A percentile compares a stretch with the other conserved stretches of the same genome.
Evolutionary conservation across 2,113 vertebrate genomes (phyloP).

Genomic region (Mustelus asterias): DNA sequence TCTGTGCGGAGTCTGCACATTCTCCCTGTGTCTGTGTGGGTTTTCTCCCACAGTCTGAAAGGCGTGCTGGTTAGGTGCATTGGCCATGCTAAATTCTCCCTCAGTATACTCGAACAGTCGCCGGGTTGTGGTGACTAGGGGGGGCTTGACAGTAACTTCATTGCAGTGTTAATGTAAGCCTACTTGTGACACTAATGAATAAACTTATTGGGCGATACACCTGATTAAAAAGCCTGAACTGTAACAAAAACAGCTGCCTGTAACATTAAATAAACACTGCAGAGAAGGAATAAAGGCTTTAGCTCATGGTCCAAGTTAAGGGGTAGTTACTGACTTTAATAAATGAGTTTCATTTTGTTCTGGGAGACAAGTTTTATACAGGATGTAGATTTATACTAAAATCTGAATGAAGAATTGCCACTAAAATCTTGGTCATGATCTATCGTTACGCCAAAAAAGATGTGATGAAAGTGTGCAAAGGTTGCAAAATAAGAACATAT

Average conservation of each 20-base stretch:
- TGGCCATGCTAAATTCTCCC: no score
- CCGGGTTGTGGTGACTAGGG: no score
- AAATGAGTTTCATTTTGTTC: slow-evolving; percentile 31
- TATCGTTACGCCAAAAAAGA: neutral
- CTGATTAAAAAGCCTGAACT: neutral
- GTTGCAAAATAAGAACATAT: neutral
- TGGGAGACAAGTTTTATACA: slow-evolving; percentile 19
- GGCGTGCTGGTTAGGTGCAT: no score
- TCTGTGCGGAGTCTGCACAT: no score
- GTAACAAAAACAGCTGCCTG: neutral
- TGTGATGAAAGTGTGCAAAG: slow-evolving; percentile 40
- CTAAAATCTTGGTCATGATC: neutral
- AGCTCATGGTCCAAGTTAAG: neutral
- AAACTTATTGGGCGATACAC: neutral
- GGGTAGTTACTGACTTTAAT: slow-evolving; percentile 14
- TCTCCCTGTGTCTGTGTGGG: no score
- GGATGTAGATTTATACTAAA: slow-evolving; percentile 32
- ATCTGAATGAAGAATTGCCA: slow-evolving; percentile 38
- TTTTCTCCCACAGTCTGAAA: no score
- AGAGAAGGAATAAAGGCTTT: neutral
- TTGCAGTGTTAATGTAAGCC: no score
- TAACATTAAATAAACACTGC: neutral
- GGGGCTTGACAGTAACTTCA: no score
- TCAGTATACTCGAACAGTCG: no score
- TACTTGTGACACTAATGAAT: no score